Base-by-base conservation (phyloP, 2,113 vertebrate genomes). In the Pelecanus crispus region DNA sequence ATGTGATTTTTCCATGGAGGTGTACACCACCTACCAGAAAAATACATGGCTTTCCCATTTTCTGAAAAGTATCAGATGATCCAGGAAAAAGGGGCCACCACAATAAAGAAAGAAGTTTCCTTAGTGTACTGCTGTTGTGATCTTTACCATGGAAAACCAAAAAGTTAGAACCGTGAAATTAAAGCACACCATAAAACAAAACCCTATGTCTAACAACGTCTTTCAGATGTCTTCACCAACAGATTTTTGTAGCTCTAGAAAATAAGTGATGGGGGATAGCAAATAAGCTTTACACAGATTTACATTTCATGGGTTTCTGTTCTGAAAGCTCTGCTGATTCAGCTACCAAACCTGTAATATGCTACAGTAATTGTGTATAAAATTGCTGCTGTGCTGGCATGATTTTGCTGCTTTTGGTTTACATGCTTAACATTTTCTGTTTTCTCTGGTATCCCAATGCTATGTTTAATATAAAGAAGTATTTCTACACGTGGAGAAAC, bases 341-440 rank as follows among this genome's bases (percentile, higher is more conserved):
- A 97, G 94, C 89, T 82, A 88, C 66, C 53, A 95, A 95, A 94
- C 81, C 81, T 91, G 81, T 94, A 95, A 96, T 97, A 94, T 92
- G 38, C 87, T 70, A 9, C 26, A 65, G 70, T 92, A 95, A 95
- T 87, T 92, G 62, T 87, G 80, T 22, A 53, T 82, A 73, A 89
- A 97, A 89, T 89, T 90, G 81, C 70, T 91, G 84, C 91, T 96
- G 49, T 80, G 66, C n/a, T 89, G 78, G 91, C 89, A 70, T 47
- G 53, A 88, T 91, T 95, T 92, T 82, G 17, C 53, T 94, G 49
- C 49, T 29, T 72, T 94, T 94, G 94, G 88, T 96, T 96, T 95
- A 81, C 9, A 31, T 63, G 63, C 44, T 86, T 92, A 84, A 72
- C 25, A 36, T 90, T 75, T 90, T 71, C 61, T 88, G 73, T 85